phyloP scores from a whole-genome alignment of 2,888 invertebrate species.

The Drosophila formosana region DNA sequence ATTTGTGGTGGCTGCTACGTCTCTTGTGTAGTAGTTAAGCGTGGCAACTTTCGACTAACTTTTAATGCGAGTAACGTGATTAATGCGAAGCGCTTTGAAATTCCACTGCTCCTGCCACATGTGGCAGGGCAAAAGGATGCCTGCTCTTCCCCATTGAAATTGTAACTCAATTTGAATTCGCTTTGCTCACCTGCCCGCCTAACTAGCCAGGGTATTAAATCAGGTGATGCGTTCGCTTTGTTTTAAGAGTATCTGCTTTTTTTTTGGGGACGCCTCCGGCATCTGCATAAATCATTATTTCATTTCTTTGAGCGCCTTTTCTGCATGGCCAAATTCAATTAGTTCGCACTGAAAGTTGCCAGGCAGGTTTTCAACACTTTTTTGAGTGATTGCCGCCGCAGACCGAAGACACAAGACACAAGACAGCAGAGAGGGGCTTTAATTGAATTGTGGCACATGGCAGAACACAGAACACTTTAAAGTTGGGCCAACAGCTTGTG shows the following conservation, averaged over 20 bases:
- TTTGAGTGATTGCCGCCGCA: conserved; percentile 1
- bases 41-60: conserved; percentile 21
- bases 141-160: not conserved
- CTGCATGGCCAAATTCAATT: conserved; percentile 58
- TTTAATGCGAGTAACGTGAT: conserved; percentile 47
- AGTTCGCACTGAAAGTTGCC: conserved; percentile 29
- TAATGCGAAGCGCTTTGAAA: conserved; percentile 36
- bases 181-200: not conserved
- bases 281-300: conserved; percentile 55
- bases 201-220: conserved; percentile 8
- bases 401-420: not conserved
- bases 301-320: conserved; percentile 49
- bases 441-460: conserved; percentile 54
- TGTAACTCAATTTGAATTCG: not conserved
- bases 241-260: conserved; percentile 11
- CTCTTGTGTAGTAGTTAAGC: not conserved
- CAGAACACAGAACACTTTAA: conserved; percentile 20
- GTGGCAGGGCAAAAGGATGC: not conserved
- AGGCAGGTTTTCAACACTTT: conserved; percentile 40
- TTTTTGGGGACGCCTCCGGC: not conserved
- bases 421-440: conserved; percentile 1
- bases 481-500: conserved; percentile 12
- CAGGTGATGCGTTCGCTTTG: conserved; percentile 7
- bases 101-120: not conserved
- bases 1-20: too few relatives aligned